Conservation (phyloP, 2,888 invertebrate species). For the Agonopterix heracliana region DNA sequence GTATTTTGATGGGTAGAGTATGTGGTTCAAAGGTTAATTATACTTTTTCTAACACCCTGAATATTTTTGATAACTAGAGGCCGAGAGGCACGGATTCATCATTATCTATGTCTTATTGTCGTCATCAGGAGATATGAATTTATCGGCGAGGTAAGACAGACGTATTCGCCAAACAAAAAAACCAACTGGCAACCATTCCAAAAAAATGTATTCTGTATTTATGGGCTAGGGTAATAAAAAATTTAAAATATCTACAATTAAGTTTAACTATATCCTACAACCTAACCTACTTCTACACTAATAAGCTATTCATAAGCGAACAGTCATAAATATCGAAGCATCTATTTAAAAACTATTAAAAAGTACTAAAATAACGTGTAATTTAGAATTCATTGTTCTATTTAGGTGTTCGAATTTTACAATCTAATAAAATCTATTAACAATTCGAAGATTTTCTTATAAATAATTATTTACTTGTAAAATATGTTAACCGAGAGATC, state of each 20-base stretch:
- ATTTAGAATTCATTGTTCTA: slow-evolving; percentile 11
- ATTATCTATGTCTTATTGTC: no score
- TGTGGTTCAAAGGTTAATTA: no score
- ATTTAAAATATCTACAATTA: slow-evolving; percentile 22
- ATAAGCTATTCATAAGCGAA: slow-evolving; percentile 36
- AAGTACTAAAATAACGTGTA: slow-evolving; percentile 13
- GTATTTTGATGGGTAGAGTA: no score
- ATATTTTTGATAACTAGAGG: no score
- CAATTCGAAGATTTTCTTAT: background rate
- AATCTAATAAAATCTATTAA: background rate
- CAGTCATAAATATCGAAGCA: slow-evolving; percentile 38
- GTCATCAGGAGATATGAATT: no score
- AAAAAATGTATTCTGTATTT: no score
- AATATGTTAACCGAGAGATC: no score
- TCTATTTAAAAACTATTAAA: slow-evolving; percentile 27
- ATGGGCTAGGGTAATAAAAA: slow-evolving; percentile 16
- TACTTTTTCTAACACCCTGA: no score
- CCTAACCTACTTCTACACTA: slow-evolving; percentile 25
- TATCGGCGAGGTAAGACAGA: no score
- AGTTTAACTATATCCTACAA: slow-evolving; percentile 19
- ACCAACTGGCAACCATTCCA: no score
- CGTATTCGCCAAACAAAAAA: no score
- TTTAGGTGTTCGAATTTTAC: slow-evolving; percentile 11
- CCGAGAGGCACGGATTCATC: no score
- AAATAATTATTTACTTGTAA: background rate